Conservation (phyloP, 53 echinoderm and acorn worm genomes). For the Temnopleurus reevesii region DNA sequence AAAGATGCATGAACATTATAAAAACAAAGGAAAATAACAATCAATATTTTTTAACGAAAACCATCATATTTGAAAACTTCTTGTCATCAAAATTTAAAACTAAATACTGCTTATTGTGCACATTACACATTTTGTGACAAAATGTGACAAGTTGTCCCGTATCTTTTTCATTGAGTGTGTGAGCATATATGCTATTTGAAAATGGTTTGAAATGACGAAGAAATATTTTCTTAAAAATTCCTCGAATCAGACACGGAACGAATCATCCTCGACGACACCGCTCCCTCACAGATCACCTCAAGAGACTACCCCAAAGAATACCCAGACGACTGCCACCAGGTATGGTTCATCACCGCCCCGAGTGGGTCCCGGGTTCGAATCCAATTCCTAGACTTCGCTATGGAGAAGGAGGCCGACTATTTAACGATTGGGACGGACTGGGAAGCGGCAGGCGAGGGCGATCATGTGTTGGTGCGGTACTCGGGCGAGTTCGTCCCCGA, state of each 20-base stretch:
- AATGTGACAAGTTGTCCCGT: too few relatives aligned
- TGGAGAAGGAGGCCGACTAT: conserved; percentile 4
- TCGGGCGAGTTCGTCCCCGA: conserved; percentile 34
- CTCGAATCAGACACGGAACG: background rate
- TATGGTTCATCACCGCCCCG: conserved; percentile 9
- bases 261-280: background rate
- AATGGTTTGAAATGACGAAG: too few relatives aligned
- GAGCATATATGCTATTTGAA: too few relatives aligned
- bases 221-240: too few relatives aligned
- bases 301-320: conserved; percentile 14
- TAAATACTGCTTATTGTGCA: too few relatives aligned
- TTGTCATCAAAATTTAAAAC: too few relatives aligned
- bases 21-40: too few relatives aligned
- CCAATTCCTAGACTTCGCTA: background rate
- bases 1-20: too few relatives aligned
- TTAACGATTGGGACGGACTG: conserved; percentile 37
- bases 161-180: too few relatives aligned
- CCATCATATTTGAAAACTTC: too few relatives aligned
- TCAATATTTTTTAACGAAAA: too few relatives aligned
- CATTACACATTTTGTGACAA: too few relatives aligned
- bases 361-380: conserved; percentile 45
- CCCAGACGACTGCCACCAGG: conserved; percentile 21
- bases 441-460: background rate
- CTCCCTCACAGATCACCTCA: background rate
- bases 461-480: background rate